phyloP scores from a whole-genome alignment of 1,140 invertebrate species.

The Cryptotermes secundus region DNA sequence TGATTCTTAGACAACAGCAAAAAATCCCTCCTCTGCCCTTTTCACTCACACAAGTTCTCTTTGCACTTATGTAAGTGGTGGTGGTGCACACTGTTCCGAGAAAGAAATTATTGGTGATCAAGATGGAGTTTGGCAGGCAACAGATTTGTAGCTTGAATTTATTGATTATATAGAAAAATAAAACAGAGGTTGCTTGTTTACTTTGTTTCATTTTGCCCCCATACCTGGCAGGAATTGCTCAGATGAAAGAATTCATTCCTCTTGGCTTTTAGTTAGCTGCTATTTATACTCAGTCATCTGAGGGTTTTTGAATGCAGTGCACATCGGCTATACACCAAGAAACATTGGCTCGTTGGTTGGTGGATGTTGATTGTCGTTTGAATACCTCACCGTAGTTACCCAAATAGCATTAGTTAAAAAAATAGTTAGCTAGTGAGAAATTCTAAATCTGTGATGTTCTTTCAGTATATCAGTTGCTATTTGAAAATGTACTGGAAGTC shows the following conservation, averaged over 20 bases:
- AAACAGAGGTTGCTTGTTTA: neutral
- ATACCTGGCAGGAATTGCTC: neutral
- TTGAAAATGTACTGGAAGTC: no score
- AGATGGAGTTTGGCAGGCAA: neutral
- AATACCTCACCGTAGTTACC: constrained; percentile 21
- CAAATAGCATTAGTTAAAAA: neutral
- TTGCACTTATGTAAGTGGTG: constrained; percentile 5
- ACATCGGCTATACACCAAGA: constrained; percentile 43
- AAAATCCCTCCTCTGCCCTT: constrained; percentile 10
- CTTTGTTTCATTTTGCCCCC: neutral
- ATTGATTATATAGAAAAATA: neutral
- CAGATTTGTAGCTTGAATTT: neutral
- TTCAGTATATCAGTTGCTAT: constrained; percentile 21
- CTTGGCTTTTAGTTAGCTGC: neutral
- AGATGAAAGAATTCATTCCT: neutral
- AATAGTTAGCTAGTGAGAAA: neutral
- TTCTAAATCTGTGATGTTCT: constrained; percentile 17
- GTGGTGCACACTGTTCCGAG: constrained; percentile 27
- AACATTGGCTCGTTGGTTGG: constrained; percentile 57
- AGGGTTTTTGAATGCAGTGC: constrained; percentile 1
- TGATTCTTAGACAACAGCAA: neutral
- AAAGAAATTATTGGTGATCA: constrained; percentile 22
- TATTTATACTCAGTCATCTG: neutral
- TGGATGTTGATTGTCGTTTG: constrained; percentile 20
- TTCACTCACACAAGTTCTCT: neutral